These are phyloP conservation scores for Piezodorus guildinii DNA, from an alignment of 1,140 invertebrate species.

Conservation along the genomic window DNA sequence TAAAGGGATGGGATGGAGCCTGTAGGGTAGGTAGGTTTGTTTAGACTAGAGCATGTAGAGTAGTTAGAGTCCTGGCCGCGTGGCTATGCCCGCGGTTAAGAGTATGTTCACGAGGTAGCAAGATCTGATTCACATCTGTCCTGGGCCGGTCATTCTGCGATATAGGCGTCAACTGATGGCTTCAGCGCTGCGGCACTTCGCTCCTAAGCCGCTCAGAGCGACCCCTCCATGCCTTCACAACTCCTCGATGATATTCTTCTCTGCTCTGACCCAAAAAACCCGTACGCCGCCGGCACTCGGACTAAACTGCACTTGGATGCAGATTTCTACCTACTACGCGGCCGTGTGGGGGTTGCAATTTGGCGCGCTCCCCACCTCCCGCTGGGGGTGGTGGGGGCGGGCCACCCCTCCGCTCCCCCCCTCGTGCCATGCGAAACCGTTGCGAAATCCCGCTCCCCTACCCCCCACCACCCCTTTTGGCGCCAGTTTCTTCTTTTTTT, in stretches of 20 bases:
- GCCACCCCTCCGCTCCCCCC: conserved; percentile 9
- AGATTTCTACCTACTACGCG: conserved; percentile 23
- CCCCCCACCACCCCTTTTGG: conserved; percentile 5
- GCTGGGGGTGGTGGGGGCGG: conserved; percentile 1
- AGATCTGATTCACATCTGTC: conserved; percentile 15
- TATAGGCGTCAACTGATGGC: neutral
- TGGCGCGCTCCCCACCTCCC: conserved; percentile 18
- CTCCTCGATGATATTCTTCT: conserved; percentile 10
- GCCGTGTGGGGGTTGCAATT: conserved; percentile 19
- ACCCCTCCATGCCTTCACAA: neutral
- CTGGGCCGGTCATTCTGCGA: conserved; percentile 20
- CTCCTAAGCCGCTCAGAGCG: neutral
- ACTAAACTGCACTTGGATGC: conserved; percentile 23
- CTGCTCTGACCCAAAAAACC: neutral
- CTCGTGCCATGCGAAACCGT: neutral
- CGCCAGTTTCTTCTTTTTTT: conserved; percentile 6
- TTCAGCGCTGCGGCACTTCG: neutral
- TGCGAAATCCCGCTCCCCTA: conserved; percentile 19
- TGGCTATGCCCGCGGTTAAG: conserved; percentile 10
- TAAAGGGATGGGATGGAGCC: conserved; percentile 23
- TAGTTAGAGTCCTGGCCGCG: conserved; percentile 10
- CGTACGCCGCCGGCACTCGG: conserved; percentile 5
- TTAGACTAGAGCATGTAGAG: conserved; percentile 24
- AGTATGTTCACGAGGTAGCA: neutral
- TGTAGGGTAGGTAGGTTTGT: conserved; percentile 20